Base-by-base conservation (phyloP, 2,113 vertebrate genomes). In the Strigops habroptila region DNA sequence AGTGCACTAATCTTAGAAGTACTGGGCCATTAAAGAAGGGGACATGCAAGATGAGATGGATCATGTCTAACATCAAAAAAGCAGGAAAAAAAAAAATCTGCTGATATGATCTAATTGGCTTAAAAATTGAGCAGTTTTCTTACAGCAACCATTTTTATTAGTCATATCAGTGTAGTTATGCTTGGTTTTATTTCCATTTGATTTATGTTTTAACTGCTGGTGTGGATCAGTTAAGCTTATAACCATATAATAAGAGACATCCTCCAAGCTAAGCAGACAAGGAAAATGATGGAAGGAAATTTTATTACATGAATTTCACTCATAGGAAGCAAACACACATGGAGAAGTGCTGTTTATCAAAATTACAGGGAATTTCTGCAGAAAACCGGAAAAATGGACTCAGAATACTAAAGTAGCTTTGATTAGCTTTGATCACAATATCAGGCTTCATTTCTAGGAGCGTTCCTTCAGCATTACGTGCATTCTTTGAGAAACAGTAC, bases 161-260 rank as follows among this genome's bases (percentile, higher is more conserved):
- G 63, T 78, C 80, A 63, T 69, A 88, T 88, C 49, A 31, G 77
- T 49, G 57, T 35, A 59, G 41, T 91, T 81, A 31, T 53, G 27
- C 49, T 69, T 69, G 68, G n/a, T 68, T 49, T 59, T 67, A 70
- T 86, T 92, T 81, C 64, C 55, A 5, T 79, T 86, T 94, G 68
- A 94, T 93, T 91, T 91, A 86, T 92, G 63, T 39, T 39, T 16
- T 24, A 62, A 63, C 73, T 81, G 60, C 89, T 92, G 64, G n/a
- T 64, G 59, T 73, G 69, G 59, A 86, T 78, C 64, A 81, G 22
- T 91, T 81, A 75, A 88, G 68, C 86, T 77, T 83, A 91, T 89
- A 88, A 77, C 24, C 41, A 77, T 17, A 73, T 52, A 92, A 76
- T 81, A 95, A 67, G 74, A 91, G 74, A 48, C 82, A 87, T 94